A percentile compares a stretch with the other conserved stretches of the same genome.
phyloP scores from a whole-genome alignment of 2,888 invertebrate species.

The Tipula vernalis region DNA sequence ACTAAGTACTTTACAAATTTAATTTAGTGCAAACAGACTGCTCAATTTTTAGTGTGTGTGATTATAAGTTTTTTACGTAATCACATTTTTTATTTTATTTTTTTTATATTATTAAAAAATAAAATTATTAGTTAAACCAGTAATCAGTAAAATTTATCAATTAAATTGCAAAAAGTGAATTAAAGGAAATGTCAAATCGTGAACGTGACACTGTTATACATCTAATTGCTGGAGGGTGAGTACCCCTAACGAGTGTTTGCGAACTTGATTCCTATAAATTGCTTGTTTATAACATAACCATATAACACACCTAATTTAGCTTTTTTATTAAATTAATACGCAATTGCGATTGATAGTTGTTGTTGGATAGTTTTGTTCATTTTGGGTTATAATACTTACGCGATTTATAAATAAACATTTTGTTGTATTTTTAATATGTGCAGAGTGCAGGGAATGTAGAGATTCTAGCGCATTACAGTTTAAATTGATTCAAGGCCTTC shows the following conservation, averaged over 20 bases:
- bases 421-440: neutral
- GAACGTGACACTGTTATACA: slow-evolving; percentile 84
- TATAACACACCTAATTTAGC: neutral
- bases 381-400: neutral
- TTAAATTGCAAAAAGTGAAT: slow-evolving; percentile 13
- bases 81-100: neutral
- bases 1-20: neutral
- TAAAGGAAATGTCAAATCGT: slow-evolving; percentile 32
- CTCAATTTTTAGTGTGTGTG: neutral
- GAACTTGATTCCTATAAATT: neutral
- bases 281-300: neutral
- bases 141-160: neutral
- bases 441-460: neutral
- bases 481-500: neutral
- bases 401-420: neutral
- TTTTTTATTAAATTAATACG: neutral
- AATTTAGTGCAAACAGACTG: neutral
- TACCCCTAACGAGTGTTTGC: slow-evolving; percentile 20
- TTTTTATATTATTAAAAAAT: neutral
- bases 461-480: neutral
- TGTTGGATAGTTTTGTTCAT: neutral
- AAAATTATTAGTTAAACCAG: neutral
- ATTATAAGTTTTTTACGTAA: neutral
- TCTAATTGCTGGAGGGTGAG: slow-evolving; percentile 92
- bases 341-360: neutral